These are phyloP conservation scores for Bubo bubo DNA, from an alignment of 2,113 vertebrate genomes.

Conservation along the genomic window DNA sequence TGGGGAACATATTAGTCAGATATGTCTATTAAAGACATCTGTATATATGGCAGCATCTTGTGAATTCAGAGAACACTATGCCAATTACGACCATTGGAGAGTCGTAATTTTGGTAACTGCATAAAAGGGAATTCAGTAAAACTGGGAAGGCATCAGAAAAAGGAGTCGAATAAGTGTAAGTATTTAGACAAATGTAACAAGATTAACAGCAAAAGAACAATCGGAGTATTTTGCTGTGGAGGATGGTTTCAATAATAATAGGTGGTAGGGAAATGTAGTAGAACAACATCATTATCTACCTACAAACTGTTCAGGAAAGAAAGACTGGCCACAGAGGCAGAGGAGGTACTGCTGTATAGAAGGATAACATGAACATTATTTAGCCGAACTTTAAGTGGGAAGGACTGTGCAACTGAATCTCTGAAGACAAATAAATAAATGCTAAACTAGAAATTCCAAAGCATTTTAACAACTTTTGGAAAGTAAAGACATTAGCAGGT, in stretches of 20 bases:
- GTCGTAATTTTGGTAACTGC: conserved; percentile 32
- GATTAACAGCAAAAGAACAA: not conserved
- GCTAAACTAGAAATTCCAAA: not conserved
- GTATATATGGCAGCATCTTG: conserved; percentile 47
- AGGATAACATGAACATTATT: not conserved
- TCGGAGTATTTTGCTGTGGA: not conserved
- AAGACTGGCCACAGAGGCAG: not conserved
- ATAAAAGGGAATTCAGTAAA: conserved; percentile 16
- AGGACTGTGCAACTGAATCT: not conserved
- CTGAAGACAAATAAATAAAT: conserved; percentile 37
- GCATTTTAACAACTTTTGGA: conserved; percentile 1
- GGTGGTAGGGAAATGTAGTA: not conserved
- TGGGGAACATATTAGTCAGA: conserved; percentile 56
- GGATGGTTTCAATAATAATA: not conserved
- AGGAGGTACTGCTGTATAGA: not conserved
- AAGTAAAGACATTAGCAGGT: conserved; percentile 11
- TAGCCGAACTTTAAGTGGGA: not conserved
- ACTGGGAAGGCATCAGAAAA: not conserved
- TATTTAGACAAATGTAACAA: conserved; percentile 9
- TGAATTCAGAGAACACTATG: conserved; percentile 26
- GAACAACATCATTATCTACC: not conserved
- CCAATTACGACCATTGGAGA: conserved; percentile 3
- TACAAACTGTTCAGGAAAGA: not conserved
- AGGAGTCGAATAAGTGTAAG: not conserved
- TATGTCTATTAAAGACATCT: conserved; percentile 58